Base-by-base conservation (phyloP, 2,113 vertebrate species). In the Pterocles gutturalis region DNA sequence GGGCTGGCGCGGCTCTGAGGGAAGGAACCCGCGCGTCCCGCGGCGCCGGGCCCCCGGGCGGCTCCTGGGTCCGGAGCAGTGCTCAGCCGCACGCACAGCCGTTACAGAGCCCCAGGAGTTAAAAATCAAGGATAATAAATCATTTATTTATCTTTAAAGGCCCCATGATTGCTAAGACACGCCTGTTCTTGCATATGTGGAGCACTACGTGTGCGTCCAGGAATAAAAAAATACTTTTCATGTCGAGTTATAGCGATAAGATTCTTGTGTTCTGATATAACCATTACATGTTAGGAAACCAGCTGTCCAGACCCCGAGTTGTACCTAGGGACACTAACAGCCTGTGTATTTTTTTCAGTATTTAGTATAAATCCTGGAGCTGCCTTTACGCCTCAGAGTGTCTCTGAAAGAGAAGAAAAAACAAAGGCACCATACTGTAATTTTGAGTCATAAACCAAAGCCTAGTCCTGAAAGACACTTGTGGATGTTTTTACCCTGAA, bases 371-470 rank as follows among this genome's bases (percentile, higher is more conserved):
- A 33, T 49, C 34, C 49, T 19, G 33, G 36, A 90, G 51, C n/a
- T 66, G 11, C 41, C 4, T 75, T 82, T 70, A 34, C 4, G 11
- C 22, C 29, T 81, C 18, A 51, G 24, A 57, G 24, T 1, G 2
- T 21, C 45, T 2, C 4, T 51, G 43, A 11, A 36, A 36, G 34
- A 34, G 19, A 3, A 3, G 14, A 5, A 1, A 21, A 36, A 22
- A 3, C 25, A 41, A 18, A 2, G 29, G 5, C 3, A 6, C 17
- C 0, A 0, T 78, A n/a, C 10, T 67, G 6, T 13, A 19, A 21
- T 58, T 34, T 66, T 71, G 6, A 61, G 21, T 83, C 38, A 25
- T 7, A 48, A 84, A 11, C 10, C 11, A 41, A 28, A 81, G 13
- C 6, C 1, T 55, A 51, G 12, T 51, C 51, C 46, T 29, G 28